phyloP scores from a whole-genome alignment of 2,113 vertebrate genomes.

The Falcunculus frontatus region DNA sequence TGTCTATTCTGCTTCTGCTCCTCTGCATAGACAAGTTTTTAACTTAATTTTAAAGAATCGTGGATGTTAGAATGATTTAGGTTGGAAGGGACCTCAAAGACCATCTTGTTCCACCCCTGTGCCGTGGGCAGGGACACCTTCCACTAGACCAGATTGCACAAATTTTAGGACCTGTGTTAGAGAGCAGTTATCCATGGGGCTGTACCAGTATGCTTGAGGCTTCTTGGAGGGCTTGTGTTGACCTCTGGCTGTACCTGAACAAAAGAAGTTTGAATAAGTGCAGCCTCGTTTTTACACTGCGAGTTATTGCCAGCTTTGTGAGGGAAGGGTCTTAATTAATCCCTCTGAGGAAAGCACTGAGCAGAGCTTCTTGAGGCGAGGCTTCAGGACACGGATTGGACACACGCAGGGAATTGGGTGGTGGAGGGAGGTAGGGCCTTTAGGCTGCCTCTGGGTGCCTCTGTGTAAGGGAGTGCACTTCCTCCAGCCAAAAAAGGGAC shows the following conservation, averaged over 20 bases:
- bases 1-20: neutral
- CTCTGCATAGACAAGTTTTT: neutral
- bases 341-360: neutral
- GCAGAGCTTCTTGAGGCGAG: neutral
- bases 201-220: neutral
- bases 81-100: neutral
- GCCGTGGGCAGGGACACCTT: neutral
- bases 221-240: neutral
- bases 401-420: neutral
- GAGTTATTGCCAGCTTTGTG: neutral
- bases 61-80: neutral
- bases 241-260: slow-evolving; percentile 1
- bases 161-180: neutral
- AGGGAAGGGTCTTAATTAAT: slow-evolving; percentile 7
- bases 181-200: neutral
- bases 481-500: neutral
- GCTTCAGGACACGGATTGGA: neutral
- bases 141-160: neutral
- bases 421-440: neutral
- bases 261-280: neutral
- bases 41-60: neutral
- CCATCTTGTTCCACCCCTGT: neutral
- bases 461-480: neutral
- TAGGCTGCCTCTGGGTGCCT: neutral
- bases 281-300: neutral